Evolutionary conservation across 2,888 invertebrate genomes (phyloP).

Genomic region (Drosophila testacea): DNA sequence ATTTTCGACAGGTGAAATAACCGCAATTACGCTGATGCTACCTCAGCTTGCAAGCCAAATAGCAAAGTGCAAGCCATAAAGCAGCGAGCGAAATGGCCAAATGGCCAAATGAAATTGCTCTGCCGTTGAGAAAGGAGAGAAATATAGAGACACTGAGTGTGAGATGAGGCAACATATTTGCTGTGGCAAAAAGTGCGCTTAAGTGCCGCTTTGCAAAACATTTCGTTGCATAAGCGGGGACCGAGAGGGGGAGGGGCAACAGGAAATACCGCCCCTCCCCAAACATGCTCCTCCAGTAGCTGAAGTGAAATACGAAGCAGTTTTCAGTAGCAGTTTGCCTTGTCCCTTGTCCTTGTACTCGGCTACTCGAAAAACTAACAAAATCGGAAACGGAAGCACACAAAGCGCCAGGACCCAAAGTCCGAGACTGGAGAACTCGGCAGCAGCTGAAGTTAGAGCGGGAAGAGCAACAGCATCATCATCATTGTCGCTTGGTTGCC

Average conservation of each 20-base stretch:
- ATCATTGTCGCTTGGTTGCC: slow-evolving; percentile 77
- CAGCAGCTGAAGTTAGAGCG: slow-evolving; percentile 3
- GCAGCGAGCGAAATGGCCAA: slow-evolving; percentile 42
- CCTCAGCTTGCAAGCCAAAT: slow-evolving; percentile 32
- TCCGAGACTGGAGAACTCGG: slow-evolving; percentile 14
- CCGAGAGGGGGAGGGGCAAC: slow-evolving; percentile 2
- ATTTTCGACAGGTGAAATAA: slow-evolving; percentile 80
- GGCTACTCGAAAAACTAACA: slow-evolving; percentile 63
- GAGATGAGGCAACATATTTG: slow-evolving; percentile 62
- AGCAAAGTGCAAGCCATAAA: slow-evolving; percentile 58
- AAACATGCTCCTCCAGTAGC: not conserved
- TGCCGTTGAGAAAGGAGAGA: not conserved
- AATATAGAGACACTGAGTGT: not conserved
- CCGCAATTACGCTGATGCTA: slow-evolving; percentile 74
- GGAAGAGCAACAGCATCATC: slow-evolving; percentile 30
- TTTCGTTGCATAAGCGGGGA: slow-evolving; percentile 61
- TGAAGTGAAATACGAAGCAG: slow-evolving; percentile 64
- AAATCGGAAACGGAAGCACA: slow-evolving; percentile 78
- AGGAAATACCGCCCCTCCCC: slow-evolving; percentile 44
- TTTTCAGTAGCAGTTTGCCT: slow-evolving; percentile 2
- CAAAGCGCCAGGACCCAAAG: slow-evolving; percentile 65
- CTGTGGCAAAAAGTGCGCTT: slow-evolving; percentile 68
- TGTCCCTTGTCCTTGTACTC: slow-evolving; percentile 21
- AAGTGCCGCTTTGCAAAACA: slow-evolving; percentile 79
- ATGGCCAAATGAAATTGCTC: slow-evolving; percentile 68